These are phyloP conservation scores for Myiagra hebetior DNA, from an alignment of 2,113 vertebrate genomes.

Conservation along the genomic window DNA sequence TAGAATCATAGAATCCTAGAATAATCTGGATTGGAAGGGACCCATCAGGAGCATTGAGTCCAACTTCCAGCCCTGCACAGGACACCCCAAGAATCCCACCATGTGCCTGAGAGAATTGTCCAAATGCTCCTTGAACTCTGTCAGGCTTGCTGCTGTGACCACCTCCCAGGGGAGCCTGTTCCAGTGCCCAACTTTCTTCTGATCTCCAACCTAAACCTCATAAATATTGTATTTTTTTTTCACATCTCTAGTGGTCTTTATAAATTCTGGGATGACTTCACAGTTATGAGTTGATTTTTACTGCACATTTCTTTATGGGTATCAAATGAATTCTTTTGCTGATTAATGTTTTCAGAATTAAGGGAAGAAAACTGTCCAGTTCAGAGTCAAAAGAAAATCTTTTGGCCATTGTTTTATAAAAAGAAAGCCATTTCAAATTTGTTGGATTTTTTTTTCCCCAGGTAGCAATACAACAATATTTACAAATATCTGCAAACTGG, in stretches of 20 bases:
- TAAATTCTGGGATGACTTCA: not conserved
- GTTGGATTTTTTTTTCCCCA: not conserved
- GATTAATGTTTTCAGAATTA: not conserved
- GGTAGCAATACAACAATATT: not conserved
- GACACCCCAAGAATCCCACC: not conserved
- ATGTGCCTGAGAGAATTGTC: not conserved
- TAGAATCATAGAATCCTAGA: not conserved
- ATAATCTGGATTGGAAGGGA: not conserved
- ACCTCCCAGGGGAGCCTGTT: not conserved
- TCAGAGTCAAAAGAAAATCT: not conserved
- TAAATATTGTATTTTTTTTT: not conserved
- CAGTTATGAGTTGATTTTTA: not conserved
- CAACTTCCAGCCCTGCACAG: not conserved
- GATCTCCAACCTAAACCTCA: not conserved
- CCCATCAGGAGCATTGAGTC: rapidly evolving
- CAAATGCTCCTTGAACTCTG: not conserved
- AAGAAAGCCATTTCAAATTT: not conserved
- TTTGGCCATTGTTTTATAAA: not conserved
- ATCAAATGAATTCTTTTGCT: not conserved
- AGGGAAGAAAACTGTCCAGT: not conserved
- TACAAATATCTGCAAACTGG: not conserved
- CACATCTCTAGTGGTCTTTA: not conserved
- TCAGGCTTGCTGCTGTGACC: not conserved
- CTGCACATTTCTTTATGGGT: not conserved
- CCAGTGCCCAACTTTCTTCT: not conserved